A percentile compares a stretch with the other conserved stretches of the same genome.
Evolutionary conservation across 1,140 invertebrate species (phyloP).

Genomic region (Lasioglossum albipes): DNA sequence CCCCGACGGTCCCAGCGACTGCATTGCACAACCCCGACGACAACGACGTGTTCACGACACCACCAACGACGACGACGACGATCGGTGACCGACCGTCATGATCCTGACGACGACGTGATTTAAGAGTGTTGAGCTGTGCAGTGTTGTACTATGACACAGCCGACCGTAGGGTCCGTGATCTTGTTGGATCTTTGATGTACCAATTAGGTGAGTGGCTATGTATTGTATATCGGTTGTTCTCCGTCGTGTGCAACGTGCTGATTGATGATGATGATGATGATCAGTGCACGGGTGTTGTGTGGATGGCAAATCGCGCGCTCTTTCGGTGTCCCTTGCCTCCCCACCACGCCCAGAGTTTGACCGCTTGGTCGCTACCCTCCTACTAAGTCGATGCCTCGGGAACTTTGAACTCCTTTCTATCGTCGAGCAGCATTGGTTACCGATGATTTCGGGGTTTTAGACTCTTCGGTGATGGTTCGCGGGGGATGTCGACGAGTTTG

Average conservation of each 20-base stretch:
- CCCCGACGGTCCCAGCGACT: neutral
- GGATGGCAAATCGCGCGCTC: constrained; percentile 24
- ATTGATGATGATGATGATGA: neutral
- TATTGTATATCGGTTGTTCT: too few relatives aligned
- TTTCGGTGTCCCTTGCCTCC: constrained; percentile 36
- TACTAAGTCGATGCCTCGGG: constrained; percentile 11
- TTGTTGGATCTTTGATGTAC: constrained; percentile 77
- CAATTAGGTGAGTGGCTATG: constrained; percentile 72
- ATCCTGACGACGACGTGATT: constrained; percentile 70
- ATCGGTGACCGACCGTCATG: constrained; percentile 59
- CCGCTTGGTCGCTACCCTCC: constrained; percentile 24
- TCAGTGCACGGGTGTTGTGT: neutral
- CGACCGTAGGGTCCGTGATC: constrained; percentile 57
- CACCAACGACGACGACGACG: constrained; percentile 1
- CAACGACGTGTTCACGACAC: neutral
- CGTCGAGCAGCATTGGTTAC: neutral
- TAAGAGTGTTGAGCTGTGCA: constrained; percentile 71
- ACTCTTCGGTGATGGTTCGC: too few relatives aligned
- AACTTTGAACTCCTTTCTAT: neutral
- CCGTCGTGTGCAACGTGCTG: too few relatives aligned
- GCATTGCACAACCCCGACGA: constrained; percentile 7
- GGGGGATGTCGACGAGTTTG: too few relatives aligned
- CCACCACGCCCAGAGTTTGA: constrained; percentile 61
- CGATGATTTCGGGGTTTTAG: too few relatives aligned
- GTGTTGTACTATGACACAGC: constrained; percentile 75